These are phyloP conservation scores for Dicaeum eximium DNA, from an alignment of 2,113 vertebrate species.

Conservation along the genomic window DNA sequence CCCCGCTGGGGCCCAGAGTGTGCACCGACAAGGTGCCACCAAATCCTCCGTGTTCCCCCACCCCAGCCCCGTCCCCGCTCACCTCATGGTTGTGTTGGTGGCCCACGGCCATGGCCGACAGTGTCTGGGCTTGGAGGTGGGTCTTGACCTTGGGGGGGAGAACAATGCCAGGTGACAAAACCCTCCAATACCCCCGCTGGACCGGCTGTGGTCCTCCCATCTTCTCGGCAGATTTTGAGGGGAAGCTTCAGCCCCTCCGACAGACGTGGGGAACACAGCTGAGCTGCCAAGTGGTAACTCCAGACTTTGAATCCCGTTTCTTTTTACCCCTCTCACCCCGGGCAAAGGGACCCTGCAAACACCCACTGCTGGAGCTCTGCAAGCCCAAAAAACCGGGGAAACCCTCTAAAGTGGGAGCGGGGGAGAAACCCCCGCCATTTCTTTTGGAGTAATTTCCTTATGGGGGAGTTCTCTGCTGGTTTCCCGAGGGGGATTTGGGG, in stretches of 20 bases:
- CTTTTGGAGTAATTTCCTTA: background rate
- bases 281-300: background rate
- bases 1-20: accelerated
- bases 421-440: accelerated
- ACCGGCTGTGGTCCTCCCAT: background rate
- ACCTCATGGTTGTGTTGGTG: constrained; percentile 95
- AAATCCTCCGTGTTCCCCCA: accelerated
- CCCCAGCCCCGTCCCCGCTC: background rate
- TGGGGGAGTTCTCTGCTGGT: background rate
- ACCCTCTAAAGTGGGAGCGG: too few relatives aligned
- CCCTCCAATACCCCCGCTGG: accelerated
- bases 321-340: background rate
- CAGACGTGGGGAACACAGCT: background rate
- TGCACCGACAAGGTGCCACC: background rate
- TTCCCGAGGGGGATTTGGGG: background rate
- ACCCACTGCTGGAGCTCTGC: background rate
- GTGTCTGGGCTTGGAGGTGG: constrained; percentile 87
- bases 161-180: background rate
- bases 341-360: background rate
- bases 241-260: background rate
- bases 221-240: background rate
- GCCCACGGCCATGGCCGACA: constrained; percentile 81
- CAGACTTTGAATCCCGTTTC: background rate
- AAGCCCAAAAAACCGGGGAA: background rate
- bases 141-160: constrained; percentile 85